Conservation (phyloP, 2,113 vertebrate genomes). For the Zapus hudsonius region DNA sequence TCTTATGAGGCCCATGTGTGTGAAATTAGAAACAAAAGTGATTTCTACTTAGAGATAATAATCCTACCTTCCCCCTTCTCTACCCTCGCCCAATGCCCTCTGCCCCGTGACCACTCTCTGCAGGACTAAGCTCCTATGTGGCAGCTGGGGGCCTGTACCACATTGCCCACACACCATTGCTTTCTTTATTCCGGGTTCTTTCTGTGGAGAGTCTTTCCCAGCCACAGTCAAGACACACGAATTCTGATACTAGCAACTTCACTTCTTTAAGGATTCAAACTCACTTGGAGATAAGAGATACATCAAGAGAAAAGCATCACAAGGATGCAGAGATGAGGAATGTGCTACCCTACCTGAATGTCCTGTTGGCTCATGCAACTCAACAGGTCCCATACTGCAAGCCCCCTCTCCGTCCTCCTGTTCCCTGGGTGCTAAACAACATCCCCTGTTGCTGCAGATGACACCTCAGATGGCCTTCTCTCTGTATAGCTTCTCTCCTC, state of each 20-base stretch:
- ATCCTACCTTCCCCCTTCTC: background rate
- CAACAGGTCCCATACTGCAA: background rate
- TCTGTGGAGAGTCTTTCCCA: background rate
- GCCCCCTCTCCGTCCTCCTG: background rate
- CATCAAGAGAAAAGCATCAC: background rate
- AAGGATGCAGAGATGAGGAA: background rate
- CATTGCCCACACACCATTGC: constrained; percentile 43
- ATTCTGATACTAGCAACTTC: constrained; percentile 8
- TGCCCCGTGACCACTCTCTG: background rate
- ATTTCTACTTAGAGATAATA: constrained; percentile 64
- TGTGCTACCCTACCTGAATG: background rate
- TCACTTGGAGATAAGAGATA: constrained; percentile 7
- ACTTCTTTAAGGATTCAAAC: constrained; percentile 28
- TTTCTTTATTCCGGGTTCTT: constrained; percentile 50
- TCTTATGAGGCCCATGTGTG: constrained; percentile 69
- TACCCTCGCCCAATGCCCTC: background rate
- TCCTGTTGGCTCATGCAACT: background rate
- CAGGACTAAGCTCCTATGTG: background rate
- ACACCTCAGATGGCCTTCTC: background rate
- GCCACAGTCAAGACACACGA: constrained; percentile 38
- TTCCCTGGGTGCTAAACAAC: fast-evolving
- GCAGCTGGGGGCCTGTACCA: background rate
- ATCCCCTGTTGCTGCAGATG: background rate
- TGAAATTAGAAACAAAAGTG: constrained; percentile 76
- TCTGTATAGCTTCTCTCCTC: fast-evolving